Conservation (phyloP, 2,113 vertebrate genomes). For the Pelusios castaneus region DNA sequence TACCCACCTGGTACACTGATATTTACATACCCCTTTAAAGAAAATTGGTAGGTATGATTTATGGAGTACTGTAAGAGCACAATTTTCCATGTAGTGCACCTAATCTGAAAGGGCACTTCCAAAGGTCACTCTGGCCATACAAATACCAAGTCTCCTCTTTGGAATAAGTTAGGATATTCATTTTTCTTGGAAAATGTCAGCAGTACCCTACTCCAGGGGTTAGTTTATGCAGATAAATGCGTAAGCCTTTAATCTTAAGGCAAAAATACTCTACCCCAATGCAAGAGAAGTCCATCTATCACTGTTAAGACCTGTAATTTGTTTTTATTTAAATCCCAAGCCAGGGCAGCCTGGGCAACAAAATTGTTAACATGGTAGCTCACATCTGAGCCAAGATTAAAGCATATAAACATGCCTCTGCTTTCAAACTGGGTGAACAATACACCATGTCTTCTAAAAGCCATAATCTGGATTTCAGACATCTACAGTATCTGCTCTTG, state of each 20-base stretch:
- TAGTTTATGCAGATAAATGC: constrained; percentile 92
- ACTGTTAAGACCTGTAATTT: constrained; percentile 87
- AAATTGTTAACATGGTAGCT: constrained; percentile 75
- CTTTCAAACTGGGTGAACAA: constrained; percentile 65
- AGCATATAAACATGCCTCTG: constrained; percentile 56
- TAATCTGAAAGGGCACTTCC: constrained; percentile 94
- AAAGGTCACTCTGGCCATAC: constrained; percentile 96
- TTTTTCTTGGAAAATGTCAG: constrained; percentile 95
- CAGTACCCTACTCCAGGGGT: constrained; percentile 84
- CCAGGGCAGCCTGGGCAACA: constrained; percentile 75
- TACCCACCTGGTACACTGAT: constrained; percentile 98
- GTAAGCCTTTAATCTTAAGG: constrained; percentile 85
- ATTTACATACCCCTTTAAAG: constrained; percentile 99
- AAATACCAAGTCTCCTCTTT: constrained; percentile 94
- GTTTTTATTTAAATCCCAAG: constrained; percentile 86
- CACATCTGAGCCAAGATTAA: constrained; percentile 74
- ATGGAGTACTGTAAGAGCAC: constrained; percentile 96
- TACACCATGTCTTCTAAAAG: constrained; percentile 11
- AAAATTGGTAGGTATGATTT: constrained; percentile 98
- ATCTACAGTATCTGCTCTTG: constrained; percentile 43
- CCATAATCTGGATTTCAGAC: constrained; percentile 39
- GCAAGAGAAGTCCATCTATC: constrained; percentile 84
- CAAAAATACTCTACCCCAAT: constrained; percentile 80
- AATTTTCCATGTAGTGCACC: constrained; percentile 98
- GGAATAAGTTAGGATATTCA: constrained; percentile 95